phyloP scores from a whole-genome alignment of 2,113 vertebrate species.

The Candoia aspera region DNA sequence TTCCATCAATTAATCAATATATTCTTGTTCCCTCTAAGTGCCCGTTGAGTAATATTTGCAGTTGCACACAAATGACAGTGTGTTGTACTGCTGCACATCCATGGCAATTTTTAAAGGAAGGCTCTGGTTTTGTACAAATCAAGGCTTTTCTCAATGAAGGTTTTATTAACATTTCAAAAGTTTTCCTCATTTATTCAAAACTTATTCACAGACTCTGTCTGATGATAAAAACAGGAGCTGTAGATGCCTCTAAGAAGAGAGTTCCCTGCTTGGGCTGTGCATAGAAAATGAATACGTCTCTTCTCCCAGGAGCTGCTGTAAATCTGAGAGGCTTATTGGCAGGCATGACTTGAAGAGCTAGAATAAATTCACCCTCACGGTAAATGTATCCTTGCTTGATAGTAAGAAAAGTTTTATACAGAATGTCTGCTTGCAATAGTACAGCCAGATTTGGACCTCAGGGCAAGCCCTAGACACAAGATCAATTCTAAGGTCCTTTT shows the following conservation, averaged over 20 bases:
- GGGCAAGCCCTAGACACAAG: neutral
- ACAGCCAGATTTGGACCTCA: neutral
- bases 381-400: neutral
- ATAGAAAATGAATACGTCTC: neutral
- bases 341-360: constrained; percentile 20
- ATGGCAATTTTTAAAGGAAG: neutral
- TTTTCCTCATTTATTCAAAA: constrained; percentile 50
- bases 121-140: constrained; percentile 45
- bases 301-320: constrained; percentile 17
- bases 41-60: constrained; percentile 27
- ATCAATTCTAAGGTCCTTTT: neutral
- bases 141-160: constrained; percentile 24
- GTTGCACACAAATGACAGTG: neutral
- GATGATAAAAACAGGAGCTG: constrained; percentile 32
- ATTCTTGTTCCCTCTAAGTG: constrained; percentile 14
- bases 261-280: neutral
- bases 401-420: neutral
- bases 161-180: constrained; percentile 54
- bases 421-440: neutral
- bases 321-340: constrained; percentile 9
- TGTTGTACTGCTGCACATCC: neutral
- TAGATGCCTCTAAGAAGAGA: constrained; percentile 10
- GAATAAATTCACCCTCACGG: neutral
- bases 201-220: constrained; percentile 21
- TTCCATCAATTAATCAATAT: constrained; percentile 1